Evolutionary conservation across 2,888 invertebrate genomes (phyloP), one percentile per base, ranked within the genome.

Genomic region (Panzeria rudis): DNA sequence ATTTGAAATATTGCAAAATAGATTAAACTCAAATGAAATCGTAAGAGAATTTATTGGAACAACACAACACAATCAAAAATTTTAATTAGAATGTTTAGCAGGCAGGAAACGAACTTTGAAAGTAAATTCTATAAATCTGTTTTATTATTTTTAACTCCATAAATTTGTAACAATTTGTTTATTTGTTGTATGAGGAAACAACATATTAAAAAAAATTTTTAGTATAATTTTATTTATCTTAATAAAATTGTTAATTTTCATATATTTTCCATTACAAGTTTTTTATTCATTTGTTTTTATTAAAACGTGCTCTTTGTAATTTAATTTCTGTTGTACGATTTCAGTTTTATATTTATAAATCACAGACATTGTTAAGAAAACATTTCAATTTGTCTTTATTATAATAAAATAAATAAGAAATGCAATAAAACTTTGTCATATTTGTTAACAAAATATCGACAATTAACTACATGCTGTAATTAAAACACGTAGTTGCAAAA

Each of bases 391-490:
- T 75, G 52, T 64, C 75, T 64, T 1, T 29, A 29, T 41, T 52
- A 54, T 75, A 64, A 75, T 52, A 29, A 38, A 50, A 38, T 56
- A 35, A 73, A 35, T 35, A 68, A 47, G 13, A 52, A 13, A 23
- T 73, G n/a, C n/a, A 35, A 66, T 44, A 44, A 66, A 56, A 47
- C 52, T 69, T 68, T 68, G 56, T 56, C 56, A 47, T 77, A 59
- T 66, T 68, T 68, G 8, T 68, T 68, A 47, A 47, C 66, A 69
- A 69, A 69, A 69, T 52, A 41, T 8, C 50, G 35, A 47, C 47
- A 69, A 59, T 66, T 50, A 68, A 68, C 59, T 68, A 50, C 44
- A 50, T 81, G 64, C 20, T 61, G 75, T 41, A 82, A 82, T 82
- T 69, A 76, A 82, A 76, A 71, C 68, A 69, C 77, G 68, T 77